Percentiles rank a stretch among this genome's conserved stretches.
phyloP scores from a whole-genome alignment of 2,113 vertebrate genomes.

The Anarrhichthys ocellatus region DNA sequence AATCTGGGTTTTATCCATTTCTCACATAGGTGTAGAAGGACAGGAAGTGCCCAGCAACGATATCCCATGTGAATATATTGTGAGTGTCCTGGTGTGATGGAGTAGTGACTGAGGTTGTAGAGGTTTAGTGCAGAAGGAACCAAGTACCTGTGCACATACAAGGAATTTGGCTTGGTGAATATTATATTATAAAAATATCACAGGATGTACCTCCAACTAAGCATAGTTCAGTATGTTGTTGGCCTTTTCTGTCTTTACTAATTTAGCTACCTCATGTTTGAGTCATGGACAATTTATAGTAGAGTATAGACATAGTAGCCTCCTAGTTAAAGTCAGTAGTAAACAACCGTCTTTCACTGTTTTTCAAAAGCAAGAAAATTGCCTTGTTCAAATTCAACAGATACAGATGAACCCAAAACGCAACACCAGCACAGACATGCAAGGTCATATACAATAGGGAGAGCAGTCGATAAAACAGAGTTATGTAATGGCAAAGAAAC shows the following conservation, averaged over 20 bases:
- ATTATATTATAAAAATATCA: neutral
- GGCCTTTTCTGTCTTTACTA: neutral
- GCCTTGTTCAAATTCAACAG: neutral
- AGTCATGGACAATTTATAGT: neutral
- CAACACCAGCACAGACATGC: slow-evolving; percentile 29
- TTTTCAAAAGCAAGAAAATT: neutral
- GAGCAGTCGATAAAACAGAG: slow-evolving; percentile 5
- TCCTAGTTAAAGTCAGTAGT: neutral
- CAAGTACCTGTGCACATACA: too few relatives aligned
- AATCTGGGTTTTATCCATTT: slow-evolving; percentile 63
- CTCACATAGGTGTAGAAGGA: slow-evolving; percentile 61
- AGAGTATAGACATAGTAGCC: neutral
- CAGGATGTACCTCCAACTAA: neutral
- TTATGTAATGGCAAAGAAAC: slow-evolving; percentile 32
- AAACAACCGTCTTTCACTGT: neutral
- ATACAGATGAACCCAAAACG: neutral
- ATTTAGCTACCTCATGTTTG: neutral
- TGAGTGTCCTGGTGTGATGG: slow-evolving; percentile 48
- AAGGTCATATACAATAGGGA: neutral
- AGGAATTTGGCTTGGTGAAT: neutral
- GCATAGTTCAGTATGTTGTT: neutral
- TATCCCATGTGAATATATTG: slow-evolving; percentile 27
- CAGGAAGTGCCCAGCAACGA: slow-evolving; percentile 51
- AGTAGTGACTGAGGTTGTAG: slow-evolving; percentile 44
- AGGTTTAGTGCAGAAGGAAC: slow-evolving; percentile 49